A percentile compares a stretch with the other conserved stretches of the same genome.
Evolutionary conservation across 2,113 vertebrate genomes (phyloP).

Genomic region (Chaetorhynchus papuensis): DNA sequence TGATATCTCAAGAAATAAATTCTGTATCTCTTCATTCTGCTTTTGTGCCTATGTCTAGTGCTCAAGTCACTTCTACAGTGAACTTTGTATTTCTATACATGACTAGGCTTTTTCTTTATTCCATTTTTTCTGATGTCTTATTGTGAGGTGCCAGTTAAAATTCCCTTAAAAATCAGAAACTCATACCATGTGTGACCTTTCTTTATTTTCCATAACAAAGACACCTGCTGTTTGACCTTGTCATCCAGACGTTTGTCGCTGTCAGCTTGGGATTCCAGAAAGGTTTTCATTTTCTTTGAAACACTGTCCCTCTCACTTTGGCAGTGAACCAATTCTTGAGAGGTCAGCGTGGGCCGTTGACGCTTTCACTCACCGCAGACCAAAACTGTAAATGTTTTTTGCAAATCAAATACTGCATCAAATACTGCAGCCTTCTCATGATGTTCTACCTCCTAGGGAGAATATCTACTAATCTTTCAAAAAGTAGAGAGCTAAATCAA

Average conservation of each 20-base stretch:
- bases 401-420: neutral
- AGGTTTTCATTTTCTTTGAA: slow-evolving; percentile 5
- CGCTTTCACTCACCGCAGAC: neutral
- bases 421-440: neutral
- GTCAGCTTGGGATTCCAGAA: neutral
- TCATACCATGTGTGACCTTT: neutral
- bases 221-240: neutral
- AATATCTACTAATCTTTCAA: neutral
- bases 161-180: neutral
- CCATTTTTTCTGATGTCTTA: neutral
- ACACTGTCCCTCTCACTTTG: neutral
- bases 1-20: neutral
- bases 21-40: neutral
- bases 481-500: neutral
- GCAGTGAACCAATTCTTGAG: neutral
- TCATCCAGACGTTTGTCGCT: neutral
- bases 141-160: neutral
- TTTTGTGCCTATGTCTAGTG: neutral
- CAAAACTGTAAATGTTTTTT: neutral
- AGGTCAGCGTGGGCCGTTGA: neutral
- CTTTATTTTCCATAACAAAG: neutral
- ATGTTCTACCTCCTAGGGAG: neutral
- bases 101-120: neutral
- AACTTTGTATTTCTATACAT: neutral
- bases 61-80: neutral